Evolutionary conservation across 2,113 vertebrate genomes (phyloP).

Genomic region (Syngnathus typhle): DNA sequence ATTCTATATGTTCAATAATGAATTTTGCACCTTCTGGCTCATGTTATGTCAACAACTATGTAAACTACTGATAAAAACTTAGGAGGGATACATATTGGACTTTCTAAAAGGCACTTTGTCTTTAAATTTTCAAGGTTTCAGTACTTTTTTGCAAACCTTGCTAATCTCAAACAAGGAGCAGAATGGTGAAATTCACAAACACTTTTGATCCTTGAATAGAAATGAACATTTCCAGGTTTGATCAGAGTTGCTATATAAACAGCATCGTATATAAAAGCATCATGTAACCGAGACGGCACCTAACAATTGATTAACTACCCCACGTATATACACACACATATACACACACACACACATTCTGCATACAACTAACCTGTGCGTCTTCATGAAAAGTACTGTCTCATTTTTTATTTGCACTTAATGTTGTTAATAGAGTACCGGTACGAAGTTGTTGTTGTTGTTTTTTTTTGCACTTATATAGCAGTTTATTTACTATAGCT

Average conservation of each 20-base stretch:
- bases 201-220: not conserved
- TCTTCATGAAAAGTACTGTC: not conserved
- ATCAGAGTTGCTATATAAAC: not conserved
- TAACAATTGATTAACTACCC: too few species aligned
- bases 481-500: not conserved
- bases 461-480: constrained; percentile 1
- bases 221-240: not conserved
- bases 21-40: constrained; percentile 3
- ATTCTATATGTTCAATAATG: not conserved
- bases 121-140: not conserved
- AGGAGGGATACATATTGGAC: not conserved
- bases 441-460: not conserved
- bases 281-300: not conserved
- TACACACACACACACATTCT: not conserved
- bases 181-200: not conserved
- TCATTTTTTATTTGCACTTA: not conserved
- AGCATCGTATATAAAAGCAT: not conserved
- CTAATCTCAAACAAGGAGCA: not conserved
- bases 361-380: not conserved
- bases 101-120: not conserved
- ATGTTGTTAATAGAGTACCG: constrained; percentile 6
- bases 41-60: constrained; percentile 3
- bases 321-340: not conserved
- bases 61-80: not conserved
- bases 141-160: not conserved